Evolutionary conservation across 2,113 vertebrate genomes (phyloP).

Genomic region (Bos taurus): ARS-UCD2.0 NC_037331.1:62625001-62625500

Average conservation of each 20-base stretch:
- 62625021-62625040: background rate
- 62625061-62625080: background rate
- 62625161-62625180: background rate
- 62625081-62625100: background rate
- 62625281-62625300: background rate
- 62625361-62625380: background rate
- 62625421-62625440: fast-evolving
- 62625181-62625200: background rate
- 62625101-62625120: background rate
- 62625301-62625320: background rate
- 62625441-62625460: background rate
- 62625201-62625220: background rate
- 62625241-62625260: background rate
- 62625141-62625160: background rate
- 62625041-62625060: background rate
- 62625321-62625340: background rate
- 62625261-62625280: background rate
- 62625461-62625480: background rate
- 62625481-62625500: background rate
- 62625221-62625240: background rate
- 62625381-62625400: background rate
- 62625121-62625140: background rate
- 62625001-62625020: background rate
- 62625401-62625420: background rate
- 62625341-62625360: background rate